Evolutionary conservation across 2,888 invertebrate genomes (phyloP).

Genomic region (Leucophora obtusa): DNA sequence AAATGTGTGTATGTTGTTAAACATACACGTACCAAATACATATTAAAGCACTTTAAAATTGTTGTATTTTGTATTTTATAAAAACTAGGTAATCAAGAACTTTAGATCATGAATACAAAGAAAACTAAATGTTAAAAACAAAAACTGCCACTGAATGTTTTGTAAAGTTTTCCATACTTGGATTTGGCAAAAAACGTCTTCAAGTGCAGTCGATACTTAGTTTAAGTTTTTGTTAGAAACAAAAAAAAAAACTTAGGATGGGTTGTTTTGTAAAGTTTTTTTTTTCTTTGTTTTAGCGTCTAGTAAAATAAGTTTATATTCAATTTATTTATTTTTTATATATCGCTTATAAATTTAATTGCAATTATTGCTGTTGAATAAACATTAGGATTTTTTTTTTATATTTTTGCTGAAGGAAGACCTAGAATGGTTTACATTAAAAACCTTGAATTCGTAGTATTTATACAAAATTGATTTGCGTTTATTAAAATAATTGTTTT

Average conservation of each 20-base stretch:
- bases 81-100: slow-evolving; percentile 61
- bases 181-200: slow-evolving; percentile 48
- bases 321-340: slow-evolving; percentile 18
- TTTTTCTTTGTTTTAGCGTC: slow-evolving; percentile 20
- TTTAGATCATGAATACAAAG: slow-evolving; percentile 48
- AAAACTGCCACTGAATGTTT: slow-evolving; percentile 28
- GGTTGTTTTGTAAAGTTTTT: slow-evolving; percentile 22
- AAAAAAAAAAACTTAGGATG: slow-evolving; percentile 35
- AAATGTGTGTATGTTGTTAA: slow-evolving; percentile 12
- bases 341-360: slow-evolving; percentile 30
- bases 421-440: not conserved
- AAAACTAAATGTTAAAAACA: slow-evolving; percentile 3
- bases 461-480: not conserved
- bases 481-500: no score
- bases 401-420: not conserved
- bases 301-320: slow-evolving; percentile 23
- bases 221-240: not conserved
- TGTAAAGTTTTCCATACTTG: slow-evolving; percentile 44
- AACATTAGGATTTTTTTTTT: slow-evolving; percentile 28
- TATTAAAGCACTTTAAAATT: slow-evolving; percentile 51
- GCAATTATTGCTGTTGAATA: slow-evolving; percentile 39
- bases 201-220: slow-evolving; percentile 1
- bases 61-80: slow-evolving; percentile 25
- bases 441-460: slow-evolving; percentile 30
- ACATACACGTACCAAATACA: slow-evolving; percentile 58